Base-by-base conservation (phyloP, 2,797 vertebrate species). In the Melanotaenia parkinsoni region DNA sequence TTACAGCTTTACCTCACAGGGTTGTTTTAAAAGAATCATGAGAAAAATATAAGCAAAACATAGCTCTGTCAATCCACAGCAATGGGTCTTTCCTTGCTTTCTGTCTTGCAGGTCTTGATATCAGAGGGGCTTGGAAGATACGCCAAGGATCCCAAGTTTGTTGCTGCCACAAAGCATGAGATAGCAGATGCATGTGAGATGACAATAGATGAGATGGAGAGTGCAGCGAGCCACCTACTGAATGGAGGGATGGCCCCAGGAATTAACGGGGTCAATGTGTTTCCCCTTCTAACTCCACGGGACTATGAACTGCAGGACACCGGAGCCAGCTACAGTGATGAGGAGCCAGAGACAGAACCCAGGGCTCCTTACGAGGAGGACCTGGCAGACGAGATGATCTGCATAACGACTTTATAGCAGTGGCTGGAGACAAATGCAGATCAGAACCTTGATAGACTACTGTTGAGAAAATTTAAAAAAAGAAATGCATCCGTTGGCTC, bases 121-220 rank as follows among this genome's bases (percentile, higher is more conserved):
- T 99, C 98, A 0, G 98, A 99, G 93, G 98, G 98, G 61, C 94
- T 99, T 71, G 98, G 98, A 83, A 95, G 96, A 76, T 99, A 97
- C 0, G 98, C 98, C 33, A 97, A 96, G 95, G 98, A 99, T 90
- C 98, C 98, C 47, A 98, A 98, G 86, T 99, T 99, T 65, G 98
- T 99, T 24, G 96, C 98, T 0, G 98, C 97, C 26, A 98, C 98
- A 3, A 99, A 99, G 91, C 96, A 98, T 0, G 98, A 99, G 88
- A 98, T 99, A 30, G 98, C 98, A 0, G 98, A 99, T 28, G 98
- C 98, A 0, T 99, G 98, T 81, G 96, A 99, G 91, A 96, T 99
- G 94, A 99, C 98, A n/a, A 99, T 99, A 65, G 98, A 99, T 0
- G 98, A 99, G 93, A 99, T 99, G 98, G 98, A 99, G 91, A 99